Conservation (phyloP, 2,888 invertebrate genomes). For the Cylloceria caligata region DNA sequence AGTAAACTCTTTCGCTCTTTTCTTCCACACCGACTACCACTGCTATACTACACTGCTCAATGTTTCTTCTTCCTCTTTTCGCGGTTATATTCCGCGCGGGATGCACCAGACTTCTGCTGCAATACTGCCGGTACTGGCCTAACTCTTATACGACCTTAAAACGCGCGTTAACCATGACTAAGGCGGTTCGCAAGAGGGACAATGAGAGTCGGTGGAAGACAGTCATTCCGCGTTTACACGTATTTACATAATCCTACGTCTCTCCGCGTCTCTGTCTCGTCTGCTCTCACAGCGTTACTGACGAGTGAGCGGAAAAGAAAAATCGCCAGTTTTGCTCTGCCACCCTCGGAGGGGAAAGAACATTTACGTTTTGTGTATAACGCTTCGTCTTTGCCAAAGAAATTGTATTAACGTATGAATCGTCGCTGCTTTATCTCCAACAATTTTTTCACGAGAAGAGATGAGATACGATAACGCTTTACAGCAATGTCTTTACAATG, state of each 20-base stretch:
- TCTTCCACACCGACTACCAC: constrained; percentile 31
- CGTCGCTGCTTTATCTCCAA: neutral
- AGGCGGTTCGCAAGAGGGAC: constrained; percentile 57
- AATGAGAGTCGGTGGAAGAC: constrained; percentile 59
- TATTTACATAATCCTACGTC: constrained; percentile 72
- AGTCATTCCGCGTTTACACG: constrained; percentile 68
- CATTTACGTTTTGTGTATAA: neutral
- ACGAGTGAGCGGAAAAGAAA: constrained; percentile 2
- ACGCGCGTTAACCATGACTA: constrained; percentile 57
- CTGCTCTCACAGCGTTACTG: constrained; percentile 15
- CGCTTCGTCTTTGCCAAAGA: neutral
- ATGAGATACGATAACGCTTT: neutral
- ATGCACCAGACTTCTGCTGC: constrained; percentile 8
- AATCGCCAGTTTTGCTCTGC: neutral
- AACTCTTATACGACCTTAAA: constrained; percentile 54
- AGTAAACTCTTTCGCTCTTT: constrained; percentile 74
- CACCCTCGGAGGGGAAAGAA: neutral
- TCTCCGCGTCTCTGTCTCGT: constrained; percentile 14
- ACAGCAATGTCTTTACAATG: neutral
- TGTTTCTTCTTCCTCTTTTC: constrained; percentile 37
- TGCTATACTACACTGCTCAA: neutral
- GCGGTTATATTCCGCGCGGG: constrained; percentile 31
- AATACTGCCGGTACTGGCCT: neutral
- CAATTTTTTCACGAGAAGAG: constrained; percentile 3
- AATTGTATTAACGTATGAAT: constrained; percentile 36